phyloP scores from a whole-genome alignment of 2,888 invertebrate genomes.

The Cephonodes hylas region DNA sequence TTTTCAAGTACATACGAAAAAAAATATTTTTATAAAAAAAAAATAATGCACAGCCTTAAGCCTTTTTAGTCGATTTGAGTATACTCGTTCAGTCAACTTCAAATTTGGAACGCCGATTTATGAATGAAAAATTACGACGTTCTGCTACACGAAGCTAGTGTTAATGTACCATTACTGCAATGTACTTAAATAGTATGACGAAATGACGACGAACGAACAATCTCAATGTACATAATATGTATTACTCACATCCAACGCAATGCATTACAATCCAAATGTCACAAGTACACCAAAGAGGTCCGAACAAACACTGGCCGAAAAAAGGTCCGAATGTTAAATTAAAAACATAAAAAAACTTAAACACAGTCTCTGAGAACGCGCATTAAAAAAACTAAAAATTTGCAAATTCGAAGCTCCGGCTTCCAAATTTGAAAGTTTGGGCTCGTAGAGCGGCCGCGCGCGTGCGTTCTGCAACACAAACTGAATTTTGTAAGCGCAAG shows the following conservation, averaged over 20 bases:
- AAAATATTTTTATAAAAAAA: conserved; percentile 25
- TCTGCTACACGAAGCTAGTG: conserved; percentile 2
- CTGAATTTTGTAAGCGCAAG: conserved; percentile 76
- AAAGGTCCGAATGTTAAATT: conserved; percentile 33
- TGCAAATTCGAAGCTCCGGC: conserved; percentile 46
- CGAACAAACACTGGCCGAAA: conserved; percentile 39
- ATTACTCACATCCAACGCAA: conserved; percentile 74
- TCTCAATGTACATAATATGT: conserved; percentile 49
- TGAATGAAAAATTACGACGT: conserved; percentile 15
- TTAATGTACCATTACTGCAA: conserved; percentile 20
- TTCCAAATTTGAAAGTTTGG: conserved; percentile 70
- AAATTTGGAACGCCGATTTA: conserved; percentile 6
- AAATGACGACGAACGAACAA: conserved; percentile 71
- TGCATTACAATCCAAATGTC: conserved; percentile 73
- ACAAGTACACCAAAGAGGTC: conserved; percentile 46
- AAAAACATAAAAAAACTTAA: conserved; percentile 34
- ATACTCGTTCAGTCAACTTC: not conserved
- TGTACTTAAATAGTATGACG: conserved; percentile 26
- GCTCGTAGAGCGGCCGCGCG: conserved; percentile 72
- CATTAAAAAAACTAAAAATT: conserved; percentile 30
- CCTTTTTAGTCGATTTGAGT: not conserved
- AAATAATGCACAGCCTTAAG: conserved; percentile 10
- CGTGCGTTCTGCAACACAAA: conserved; percentile 71
- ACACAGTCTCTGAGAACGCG: conserved; percentile 20
- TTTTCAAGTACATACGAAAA: conserved; percentile 41